A percentile compares a stretch with the other conserved stretches of the same genome.
These are phyloP conservation scores for Etheostoma cragini DNA, from an alignment of 2,113 vertebrate species.

Conservation along the genomic window DNA sequence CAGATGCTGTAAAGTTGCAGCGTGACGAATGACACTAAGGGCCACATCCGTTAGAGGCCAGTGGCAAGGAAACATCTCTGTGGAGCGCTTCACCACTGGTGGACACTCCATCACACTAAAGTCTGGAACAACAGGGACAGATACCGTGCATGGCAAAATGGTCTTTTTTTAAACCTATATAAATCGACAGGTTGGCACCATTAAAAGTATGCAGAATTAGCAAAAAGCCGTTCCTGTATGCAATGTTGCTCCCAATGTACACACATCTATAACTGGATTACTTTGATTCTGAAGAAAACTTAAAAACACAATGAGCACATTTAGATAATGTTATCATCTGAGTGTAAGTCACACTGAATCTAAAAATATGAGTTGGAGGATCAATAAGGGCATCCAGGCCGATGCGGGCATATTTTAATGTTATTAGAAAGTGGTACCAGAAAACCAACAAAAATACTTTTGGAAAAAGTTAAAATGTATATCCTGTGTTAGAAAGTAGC, in stretches of 20 bases:
- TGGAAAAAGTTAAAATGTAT: not conserved
- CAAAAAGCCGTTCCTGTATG: not conserved
- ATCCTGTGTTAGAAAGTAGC: not conserved
- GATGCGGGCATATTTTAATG: not conserved
- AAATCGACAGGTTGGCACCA: not conserved
- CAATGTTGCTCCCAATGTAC: not conserved
- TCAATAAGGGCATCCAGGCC: not conserved
- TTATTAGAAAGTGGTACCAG: not conserved
- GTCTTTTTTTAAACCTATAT: not conserved
- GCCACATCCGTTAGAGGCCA: constrained; percentile 29
- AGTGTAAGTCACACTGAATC: not conserved
- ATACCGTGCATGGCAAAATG: constrained; percentile 25
- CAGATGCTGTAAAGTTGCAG: constrained; percentile 55
- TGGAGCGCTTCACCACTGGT: constrained; percentile 2
- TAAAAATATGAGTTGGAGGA: not conserved
- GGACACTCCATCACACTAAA: constrained; percentile 23
- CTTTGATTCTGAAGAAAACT: not conserved
- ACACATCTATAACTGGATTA: not conserved
- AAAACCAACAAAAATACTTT: not conserved
- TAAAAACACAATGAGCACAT: not conserved
- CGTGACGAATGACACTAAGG: constrained; percentile 29
- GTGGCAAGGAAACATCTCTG: constrained; percentile 26
- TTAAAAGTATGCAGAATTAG: not conserved
- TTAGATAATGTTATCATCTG: not conserved
- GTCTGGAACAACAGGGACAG: not conserved